These are phyloP conservation scores for Oxycera nigricornis DNA, from an alignment of 2,888 invertebrate species.

Conservation along the genomic window DNA sequence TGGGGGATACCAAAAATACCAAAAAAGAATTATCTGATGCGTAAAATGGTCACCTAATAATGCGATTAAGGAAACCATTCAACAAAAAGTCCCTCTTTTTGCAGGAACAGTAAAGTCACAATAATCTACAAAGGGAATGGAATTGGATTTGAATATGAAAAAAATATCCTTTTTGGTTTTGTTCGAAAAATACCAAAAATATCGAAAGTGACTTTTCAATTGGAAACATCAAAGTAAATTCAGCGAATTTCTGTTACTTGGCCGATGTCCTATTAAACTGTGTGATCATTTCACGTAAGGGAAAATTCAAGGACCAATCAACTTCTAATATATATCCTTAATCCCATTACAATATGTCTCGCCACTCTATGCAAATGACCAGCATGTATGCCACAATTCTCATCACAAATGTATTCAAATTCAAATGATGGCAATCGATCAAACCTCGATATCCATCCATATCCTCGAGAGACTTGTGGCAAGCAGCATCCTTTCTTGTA, in stretches of 20 bases:
- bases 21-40: constrained; percentile 20
- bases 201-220: too few species aligned
- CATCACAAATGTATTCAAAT: constrained; percentile 13
- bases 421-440: constrained; percentile 31
- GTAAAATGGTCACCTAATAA: constrained; percentile 36
- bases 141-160: not conserved
- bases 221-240: too few species aligned
- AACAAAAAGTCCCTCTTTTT: not conserved
- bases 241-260: too few species aligned
- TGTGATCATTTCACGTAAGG: too few species aligned
- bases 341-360: too few species aligned
- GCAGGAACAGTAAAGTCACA: not conserved
- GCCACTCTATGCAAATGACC: constrained; percentile 15
- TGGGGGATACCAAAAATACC: constrained; percentile 3
- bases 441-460: not conserved
- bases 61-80: constrained; percentile 29
- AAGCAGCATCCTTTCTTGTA: not conserved
- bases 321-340: too few species aligned
- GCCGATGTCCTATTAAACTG: too few species aligned
- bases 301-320: too few species aligned
- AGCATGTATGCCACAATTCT: not conserved
- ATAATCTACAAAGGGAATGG: not conserved
- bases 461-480: constrained; percentile 13
- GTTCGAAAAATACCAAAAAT: too few species aligned
- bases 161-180: not conserved